Evolutionary conservation across 2,888 invertebrate genomes (phyloP), one percentile per base, ranked within the genome.

Genomic region (Chamaedrilus cognettii): DNA sequence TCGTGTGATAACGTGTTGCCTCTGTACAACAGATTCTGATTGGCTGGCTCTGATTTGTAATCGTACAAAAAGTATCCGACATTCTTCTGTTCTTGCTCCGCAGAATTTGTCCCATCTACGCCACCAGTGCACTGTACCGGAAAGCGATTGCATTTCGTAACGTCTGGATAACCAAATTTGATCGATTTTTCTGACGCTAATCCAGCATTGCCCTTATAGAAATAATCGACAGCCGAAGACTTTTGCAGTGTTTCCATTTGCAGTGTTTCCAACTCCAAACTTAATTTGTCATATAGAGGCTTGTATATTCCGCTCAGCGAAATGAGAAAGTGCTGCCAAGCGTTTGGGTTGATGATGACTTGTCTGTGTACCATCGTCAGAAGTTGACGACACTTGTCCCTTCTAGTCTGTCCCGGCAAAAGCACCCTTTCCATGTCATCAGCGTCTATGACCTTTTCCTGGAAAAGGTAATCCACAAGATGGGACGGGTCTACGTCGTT

Each of bases 391-490:
- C 51, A 50, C 1, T 34, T 30, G 30, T 32, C 50, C n/a, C 50
- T 42, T 5, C 50, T 0, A 30, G 51, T 28, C n/a, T 50, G 50
- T 3, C n/a, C 30, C 19, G 3, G 23, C 23, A 30, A 30, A 15
- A n/a, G 61, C 19, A 61, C 30, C 26, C 28, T 19, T 31, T 61
- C 42, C 26, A 61, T 42, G 28, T 61, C 61, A 30, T 61, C 61
- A 26, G 28, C 26, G 28, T 28, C 23, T 4, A 61, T 2, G 26
- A 61, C 15, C 19, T 32, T 1, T 4, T 61, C 30, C 51, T 61
- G 61, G 51, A 50, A 61, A 19, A 61, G 61, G 26, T 61, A 50
- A n/a, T 61, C 61, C 28, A 61, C 32, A 23, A 61, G 15, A 30
- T 61, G 30, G 7, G 26, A 15, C 19, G 61, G 42, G 1, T 61